These are phyloP conservation scores for Nannospalax galili DNA, from an alignment of 2,113 vertebrate species.

Conservation along the genomic window DNA sequence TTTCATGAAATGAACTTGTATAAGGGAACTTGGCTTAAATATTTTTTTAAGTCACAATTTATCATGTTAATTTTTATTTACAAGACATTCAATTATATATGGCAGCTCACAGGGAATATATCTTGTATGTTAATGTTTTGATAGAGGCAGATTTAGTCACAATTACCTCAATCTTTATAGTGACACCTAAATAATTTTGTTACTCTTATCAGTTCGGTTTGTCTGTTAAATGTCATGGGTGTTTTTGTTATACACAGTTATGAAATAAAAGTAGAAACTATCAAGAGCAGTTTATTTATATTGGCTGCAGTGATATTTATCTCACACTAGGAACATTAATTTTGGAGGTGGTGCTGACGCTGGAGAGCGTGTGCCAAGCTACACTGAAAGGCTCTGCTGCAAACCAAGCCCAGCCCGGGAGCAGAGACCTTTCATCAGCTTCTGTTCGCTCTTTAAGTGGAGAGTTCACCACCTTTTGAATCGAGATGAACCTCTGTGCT, in stretches of 20 bases:
- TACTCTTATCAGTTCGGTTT: background rate
- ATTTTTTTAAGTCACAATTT: background rate
- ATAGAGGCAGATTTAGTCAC: background rate
- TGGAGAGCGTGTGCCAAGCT: background rate
- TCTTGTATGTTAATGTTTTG: background rate
- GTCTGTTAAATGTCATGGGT: background rate
- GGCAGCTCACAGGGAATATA: background rate
- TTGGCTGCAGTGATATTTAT: background rate
- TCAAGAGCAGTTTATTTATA: background rate
- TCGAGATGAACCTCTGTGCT: background rate
- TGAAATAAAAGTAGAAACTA: conserved; percentile 43
- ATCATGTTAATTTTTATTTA: background rate
- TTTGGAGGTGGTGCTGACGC: conserved; percentile 38
- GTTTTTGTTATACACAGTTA: background rate
- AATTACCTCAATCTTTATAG: background rate
- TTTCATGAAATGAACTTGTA: background rate
- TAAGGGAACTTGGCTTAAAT: background rate
- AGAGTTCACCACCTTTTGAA: background rate
- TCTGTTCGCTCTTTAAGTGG: background rate
- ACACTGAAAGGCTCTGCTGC: background rate
- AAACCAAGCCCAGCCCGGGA: background rate
- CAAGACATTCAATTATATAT: background rate
- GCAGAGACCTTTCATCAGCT: background rate
- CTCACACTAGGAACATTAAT: background rate
- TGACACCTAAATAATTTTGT: background rate